Conservation (phyloP, 2,113 vertebrate genomes). For the Tichodroma muraria region DNA sequence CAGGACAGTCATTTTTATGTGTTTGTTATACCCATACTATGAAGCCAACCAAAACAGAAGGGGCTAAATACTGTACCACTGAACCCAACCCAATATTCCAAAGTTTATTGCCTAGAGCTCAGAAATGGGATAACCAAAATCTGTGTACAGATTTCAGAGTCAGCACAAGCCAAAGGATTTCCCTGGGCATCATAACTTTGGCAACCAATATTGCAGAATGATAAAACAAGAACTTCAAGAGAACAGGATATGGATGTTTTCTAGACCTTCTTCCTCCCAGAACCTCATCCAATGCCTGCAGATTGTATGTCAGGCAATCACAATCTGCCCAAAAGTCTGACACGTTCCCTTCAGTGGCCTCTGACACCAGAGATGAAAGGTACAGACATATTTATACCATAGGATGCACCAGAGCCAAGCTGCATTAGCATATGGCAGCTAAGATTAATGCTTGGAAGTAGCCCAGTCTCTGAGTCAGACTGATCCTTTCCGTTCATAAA, state of each 20-base stretch:
- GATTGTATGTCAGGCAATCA: neutral
- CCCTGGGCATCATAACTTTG: neutral
- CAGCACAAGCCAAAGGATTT: neutral
- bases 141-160: neutral
- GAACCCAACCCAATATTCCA: neutral
- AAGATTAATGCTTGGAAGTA: conserved; percentile 47
- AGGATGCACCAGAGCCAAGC: conserved; percentile 20
- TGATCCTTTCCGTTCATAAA: conserved; percentile 55
- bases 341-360: neutral
- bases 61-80: neutral
- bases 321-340: neutral
- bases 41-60: neutral
- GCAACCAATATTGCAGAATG: neutral
- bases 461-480: conserved; percentile 54
- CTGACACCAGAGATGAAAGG: neutral
- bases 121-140: neutral
- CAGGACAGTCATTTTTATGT: neutral
- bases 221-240: neutral
- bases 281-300: neutral
- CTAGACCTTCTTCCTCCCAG: neutral
- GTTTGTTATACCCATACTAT: neutral
- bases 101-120: neutral
- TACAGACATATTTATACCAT: neutral
- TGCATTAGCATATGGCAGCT: conserved; percentile 51
- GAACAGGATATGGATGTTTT: neutral